Conservation (phyloP, 2,113 vertebrate species). For the Urocynchramus pylzowi region DNA sequence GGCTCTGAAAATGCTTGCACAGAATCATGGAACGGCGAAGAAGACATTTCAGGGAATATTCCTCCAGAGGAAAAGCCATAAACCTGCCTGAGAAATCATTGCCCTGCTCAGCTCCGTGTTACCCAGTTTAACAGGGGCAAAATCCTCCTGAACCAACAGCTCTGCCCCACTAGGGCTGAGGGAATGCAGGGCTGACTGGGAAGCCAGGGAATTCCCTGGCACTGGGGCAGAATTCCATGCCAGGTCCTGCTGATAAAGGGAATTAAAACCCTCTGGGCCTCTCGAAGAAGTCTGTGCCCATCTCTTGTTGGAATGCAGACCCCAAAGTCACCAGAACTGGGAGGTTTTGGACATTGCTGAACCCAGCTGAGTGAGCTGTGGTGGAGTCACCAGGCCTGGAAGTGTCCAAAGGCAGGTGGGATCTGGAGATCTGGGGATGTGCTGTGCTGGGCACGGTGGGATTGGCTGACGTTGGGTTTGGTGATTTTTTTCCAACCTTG, state of each 20-base stretch:
- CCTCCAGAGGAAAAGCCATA: background rate
- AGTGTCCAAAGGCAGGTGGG: background rate
- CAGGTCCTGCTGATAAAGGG: background rate
- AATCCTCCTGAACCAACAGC: background rate
- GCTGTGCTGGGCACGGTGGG: background rate
- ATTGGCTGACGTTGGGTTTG: background rate
- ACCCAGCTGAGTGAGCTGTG: too few relatives aligned
- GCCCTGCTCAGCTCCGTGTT: background rate
- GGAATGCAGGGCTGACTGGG: background rate
- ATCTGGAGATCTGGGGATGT: background rate
- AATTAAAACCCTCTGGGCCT: background rate
- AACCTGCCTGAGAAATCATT: background rate
- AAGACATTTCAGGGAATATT: background rate
- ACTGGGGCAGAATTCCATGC: fast-evolving
- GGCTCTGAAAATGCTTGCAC: background rate
- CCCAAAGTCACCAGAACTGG: background rate
- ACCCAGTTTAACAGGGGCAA: background rate
- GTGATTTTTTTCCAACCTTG: background rate
- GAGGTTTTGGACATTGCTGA: background rate
- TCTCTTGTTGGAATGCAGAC: background rate
- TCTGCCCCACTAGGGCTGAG: background rate
- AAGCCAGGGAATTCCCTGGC: background rate
- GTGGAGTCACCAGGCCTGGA: background rate
- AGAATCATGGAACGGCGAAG: background rate
- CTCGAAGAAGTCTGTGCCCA: background rate